Base-by-base conservation (phyloP, 2,888 invertebrate species). In the Andrena haemorrhoa region DNA sequence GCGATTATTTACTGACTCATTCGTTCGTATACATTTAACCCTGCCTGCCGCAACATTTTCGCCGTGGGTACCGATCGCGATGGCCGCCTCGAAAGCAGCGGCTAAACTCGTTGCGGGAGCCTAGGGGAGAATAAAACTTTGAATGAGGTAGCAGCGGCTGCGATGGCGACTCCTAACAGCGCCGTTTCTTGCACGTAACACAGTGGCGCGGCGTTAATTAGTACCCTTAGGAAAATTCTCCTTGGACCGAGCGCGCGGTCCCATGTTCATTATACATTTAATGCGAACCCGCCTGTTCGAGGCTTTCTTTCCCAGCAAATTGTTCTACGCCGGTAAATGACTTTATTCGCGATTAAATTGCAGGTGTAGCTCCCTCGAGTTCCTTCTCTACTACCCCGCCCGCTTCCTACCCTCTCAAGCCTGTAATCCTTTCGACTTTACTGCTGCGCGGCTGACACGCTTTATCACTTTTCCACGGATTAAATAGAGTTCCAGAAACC, bases 151-250 rank as follows among this genome's bases (percentile, higher is more conserved):
- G 56, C 71, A 56, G 56, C 8, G 51, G 35, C 41, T 29, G 63
- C 51, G 58, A 49, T 23, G 56, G 33, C 60, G 63, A 58, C 71
- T 64, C 65, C 84, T 74, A 83, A 82, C 74, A 60, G 73, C 75
- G 66, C 65, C 49, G 81, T 58, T 88, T 86, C 84, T 90, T 86
- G 85, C 86, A 85, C 84, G 88, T 89, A 89, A 84, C 72, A 85
- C 88, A 71, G 88, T 89, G 86, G 87, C 79, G 75, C 61, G 74
- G 78, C 86, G 86, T 89, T 90, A 90, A 90, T 90, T 89, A 86
- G 89, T 87, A 87, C 86, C 85, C 88, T 84, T 81, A 84, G 79
- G 86, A 85, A 86, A 87, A 83, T 83, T 81, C 58, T 53, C 49
- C 61, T 61, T 72, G 73, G 68, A 61, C 66, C 74, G 70, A 47